Base-by-base conservation (phyloP, 37 sponge, comb jelly and placozoan genomes). In the Ephydatia muelleri region DNA sequence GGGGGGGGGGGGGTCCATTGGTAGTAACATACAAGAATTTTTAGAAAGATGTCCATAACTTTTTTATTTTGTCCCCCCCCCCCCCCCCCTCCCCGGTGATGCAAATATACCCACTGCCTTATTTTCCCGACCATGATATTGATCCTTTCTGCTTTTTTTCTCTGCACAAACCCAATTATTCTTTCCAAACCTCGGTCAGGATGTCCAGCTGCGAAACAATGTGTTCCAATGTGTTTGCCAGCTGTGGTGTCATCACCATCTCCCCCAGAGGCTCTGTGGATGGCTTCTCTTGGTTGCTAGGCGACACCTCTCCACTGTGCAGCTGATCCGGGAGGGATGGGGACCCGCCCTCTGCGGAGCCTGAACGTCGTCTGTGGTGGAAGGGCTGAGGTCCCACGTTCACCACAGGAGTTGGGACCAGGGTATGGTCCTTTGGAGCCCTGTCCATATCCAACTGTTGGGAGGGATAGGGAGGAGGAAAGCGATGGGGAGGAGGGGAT, bases 121-220 rank as follows among this genome's bases (percentile, higher is more conserved):
- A n/a, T n/a, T n/a, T n/a, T n/a, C n/a, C 83, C 73, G 33, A 16
- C 37, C 8, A 65, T 23, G n/a, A 30, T 73, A 76, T 12, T 76
- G 64, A 76, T 33, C 13, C 29, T 38, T 76, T 8, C 78, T 76
- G 19, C 78, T 33, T 12, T 9, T 38, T 35, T 73, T 73, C 21
- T 19, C 75, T 33, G 64, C 34, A 76, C n/a, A n/a, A n/a, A n/a
- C n/a, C n/a, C n/a, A n/a, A n/a, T n/a, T n/a, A n/a, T n/a, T n/a
- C n/a, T 43, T 8, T 26, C 47, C 72, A 0, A 78, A 96, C 96
- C 87, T 96, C 95, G 77, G 98, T 98, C 16, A 98, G 81, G 22
- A 98, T 90, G 81, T 98, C 98, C 68, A 98, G 82, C 78, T 98
- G 98, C 25, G 93, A 91, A 16, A 94, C 97, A 68, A 98, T 94